Conservation (phyloP, 2,113 vertebrate species). For the Empidonax alnorum region DNA sequence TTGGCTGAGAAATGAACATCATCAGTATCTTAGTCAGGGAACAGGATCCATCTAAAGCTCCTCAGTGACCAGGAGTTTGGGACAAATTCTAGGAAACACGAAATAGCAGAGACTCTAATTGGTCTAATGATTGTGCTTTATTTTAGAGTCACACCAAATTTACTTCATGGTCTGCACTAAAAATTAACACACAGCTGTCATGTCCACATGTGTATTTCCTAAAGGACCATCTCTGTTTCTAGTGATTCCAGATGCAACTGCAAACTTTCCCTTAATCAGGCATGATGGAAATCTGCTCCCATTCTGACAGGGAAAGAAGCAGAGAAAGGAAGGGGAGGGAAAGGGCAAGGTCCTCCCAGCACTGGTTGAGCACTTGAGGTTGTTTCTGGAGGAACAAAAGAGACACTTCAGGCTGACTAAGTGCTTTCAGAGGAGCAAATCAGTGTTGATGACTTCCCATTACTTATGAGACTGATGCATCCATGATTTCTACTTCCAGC, state of each 20-base stretch:
- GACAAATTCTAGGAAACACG: background rate
- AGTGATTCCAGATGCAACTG: background rate
- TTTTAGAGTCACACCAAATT: background rate
- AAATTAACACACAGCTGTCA: background rate
- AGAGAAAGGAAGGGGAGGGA: background rate
- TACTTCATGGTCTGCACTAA: background rate
- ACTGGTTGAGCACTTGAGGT: background rate
- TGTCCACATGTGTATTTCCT: background rate
- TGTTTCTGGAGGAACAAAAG: background rate
- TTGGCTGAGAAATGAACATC: background rate
- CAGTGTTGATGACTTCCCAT: background rate
- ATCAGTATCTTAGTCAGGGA: background rate
- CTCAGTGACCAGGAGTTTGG: background rate
- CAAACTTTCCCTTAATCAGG: background rate
- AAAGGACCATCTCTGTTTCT: background rate
- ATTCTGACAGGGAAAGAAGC: background rate
- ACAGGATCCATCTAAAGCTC: background rate
- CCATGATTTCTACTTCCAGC: background rate
- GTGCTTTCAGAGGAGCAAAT: background rate
- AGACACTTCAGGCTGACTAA: background rate
- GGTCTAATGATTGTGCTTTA: background rate
- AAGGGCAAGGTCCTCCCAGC: background rate
- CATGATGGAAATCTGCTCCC: background rate
- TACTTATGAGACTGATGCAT: background rate
- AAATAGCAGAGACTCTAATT: background rate